Percentiles rank a stretch among this genome's conserved stretches.
These are phyloP conservation scores for Clostera curtula DNA, from an alignment of 2,888 invertebrate genomes.

Conservation along the genomic window DNA sequence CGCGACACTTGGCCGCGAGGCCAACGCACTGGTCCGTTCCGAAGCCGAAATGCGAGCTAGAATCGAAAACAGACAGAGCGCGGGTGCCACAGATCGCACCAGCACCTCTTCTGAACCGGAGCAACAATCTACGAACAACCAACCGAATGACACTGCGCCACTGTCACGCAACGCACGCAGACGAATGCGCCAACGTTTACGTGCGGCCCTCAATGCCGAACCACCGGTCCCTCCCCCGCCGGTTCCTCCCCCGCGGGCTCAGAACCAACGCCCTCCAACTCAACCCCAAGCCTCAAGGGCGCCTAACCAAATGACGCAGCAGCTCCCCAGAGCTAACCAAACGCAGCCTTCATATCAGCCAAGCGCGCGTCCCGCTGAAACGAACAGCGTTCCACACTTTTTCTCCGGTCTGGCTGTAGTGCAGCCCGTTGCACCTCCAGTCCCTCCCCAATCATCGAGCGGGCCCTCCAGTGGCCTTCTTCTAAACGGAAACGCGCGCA, in stretches of 20 bases:
- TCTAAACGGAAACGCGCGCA: conserved; percentile 34
- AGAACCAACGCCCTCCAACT: conserved; percentile 6
- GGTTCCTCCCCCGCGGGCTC: conserved; percentile 12
- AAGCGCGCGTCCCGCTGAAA: conserved; percentile 3
- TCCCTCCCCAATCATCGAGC: conserved; percentile 15
- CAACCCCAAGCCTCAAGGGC: too few species aligned
- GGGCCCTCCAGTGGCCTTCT: conserved; percentile 28
- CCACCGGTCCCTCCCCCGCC: conserved; percentile 13
- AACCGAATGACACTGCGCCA: conserved; percentile 12
- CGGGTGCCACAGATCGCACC: conserved; percentile 13
- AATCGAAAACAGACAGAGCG: conserved; percentile 24
- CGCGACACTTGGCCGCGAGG: conserved; percentile 49
- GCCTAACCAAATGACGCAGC: too few species aligned
- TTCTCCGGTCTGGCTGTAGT: conserved; percentile 15
- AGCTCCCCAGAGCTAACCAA: too few species aligned
- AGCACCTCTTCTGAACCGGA: conserved; percentile 12
- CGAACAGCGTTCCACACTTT: conserved; percentile 3
- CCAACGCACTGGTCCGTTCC: conserved; percentile 39
- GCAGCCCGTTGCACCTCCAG: conserved; percentile 9
- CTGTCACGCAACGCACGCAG: conserved; percentile 53
- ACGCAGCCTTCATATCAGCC: too few species aligned
- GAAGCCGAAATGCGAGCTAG: conserved; percentile 41
- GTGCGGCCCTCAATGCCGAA: conserved; percentile 38
- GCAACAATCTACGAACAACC: conserved; percentile 14
- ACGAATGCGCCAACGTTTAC: conserved; percentile 48